Conservation (phyloP, 2,888 invertebrate species). For the Adela reaumurella region DNA sequence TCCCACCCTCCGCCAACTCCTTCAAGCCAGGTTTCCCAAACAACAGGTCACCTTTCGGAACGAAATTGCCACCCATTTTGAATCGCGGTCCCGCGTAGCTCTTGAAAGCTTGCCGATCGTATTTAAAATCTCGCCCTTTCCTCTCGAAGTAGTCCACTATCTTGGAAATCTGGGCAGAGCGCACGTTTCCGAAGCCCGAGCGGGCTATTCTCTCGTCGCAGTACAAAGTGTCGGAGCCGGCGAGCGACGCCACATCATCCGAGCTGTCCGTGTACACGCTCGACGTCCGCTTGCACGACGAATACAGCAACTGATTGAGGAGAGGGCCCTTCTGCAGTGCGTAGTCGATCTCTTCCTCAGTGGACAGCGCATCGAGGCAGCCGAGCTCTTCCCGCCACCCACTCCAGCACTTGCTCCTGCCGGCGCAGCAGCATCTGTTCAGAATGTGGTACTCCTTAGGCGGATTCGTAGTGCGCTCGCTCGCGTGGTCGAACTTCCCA, state of each 20-base stretch:
- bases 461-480: slow-evolving; percentile 8
- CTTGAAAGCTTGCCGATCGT: slow-evolving; percentile 31
- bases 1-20: slow-evolving; percentile 14
- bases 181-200: slow-evolving; percentile 42
- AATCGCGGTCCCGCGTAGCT: slow-evolving; percentile 22
- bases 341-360: slow-evolving; percentile 41
- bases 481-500: slow-evolving; percentile 18
- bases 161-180: slow-evolving; percentile 70
- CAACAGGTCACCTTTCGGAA: slow-evolving; percentile 15
- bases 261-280: slow-evolving; percentile 86
- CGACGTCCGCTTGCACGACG: slow-evolving; percentile 64
- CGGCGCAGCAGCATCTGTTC: slow-evolving; percentile 35
- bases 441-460: slow-evolving; percentile 29
- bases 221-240: slow-evolving; percentile 70
- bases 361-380: slow-evolving; percentile 40
- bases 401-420: slow-evolving; percentile 22
- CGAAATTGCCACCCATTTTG: slow-evolving; percentile 16
- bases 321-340: slow-evolving; percentile 34
- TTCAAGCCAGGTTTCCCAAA: slow-evolving; percentile 12
- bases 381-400: slow-evolving; percentile 35
- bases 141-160: slow-evolving; percentile 89
- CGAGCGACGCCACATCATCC: slow-evolving; percentile 78
- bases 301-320: slow-evolving; percentile 51
- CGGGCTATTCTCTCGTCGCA: slow-evolving; percentile 64
- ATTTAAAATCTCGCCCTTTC: slow-evolving; percentile 60